Percentiles rank a stretch among this genome's conserved stretches.
These are phyloP conservation scores for Platyrinchus mystaceus DNA, from an alignment of 2,797 vertebrate species.

Conservation along the genomic window DNA sequence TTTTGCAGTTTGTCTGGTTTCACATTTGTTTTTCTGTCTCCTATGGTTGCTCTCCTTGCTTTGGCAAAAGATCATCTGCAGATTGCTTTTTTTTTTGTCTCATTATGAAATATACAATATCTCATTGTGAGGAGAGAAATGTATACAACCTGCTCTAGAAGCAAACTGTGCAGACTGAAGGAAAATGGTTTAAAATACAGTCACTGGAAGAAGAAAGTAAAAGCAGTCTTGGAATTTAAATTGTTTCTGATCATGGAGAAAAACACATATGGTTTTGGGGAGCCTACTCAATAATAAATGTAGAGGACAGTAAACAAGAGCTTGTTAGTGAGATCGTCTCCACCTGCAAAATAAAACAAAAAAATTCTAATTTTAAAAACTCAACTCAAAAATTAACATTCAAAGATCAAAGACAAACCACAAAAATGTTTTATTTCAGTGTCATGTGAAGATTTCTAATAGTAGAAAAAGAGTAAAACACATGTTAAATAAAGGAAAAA, in stretches of 20 bases:
- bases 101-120: background rate
- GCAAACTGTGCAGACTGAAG: background rate
- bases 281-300: background rate
- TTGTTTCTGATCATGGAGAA: background rate
- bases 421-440: background rate
- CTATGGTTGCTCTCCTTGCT: background rate
- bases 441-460: background rate
- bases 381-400: background rate
- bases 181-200: background rate
- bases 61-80: background rate
- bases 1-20: background rate
- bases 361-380: background rate
- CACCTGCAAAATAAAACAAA: background rate
- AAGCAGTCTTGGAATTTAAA: background rate
- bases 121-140: background rate
- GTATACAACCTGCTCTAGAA: background rate
- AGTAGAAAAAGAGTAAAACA: background rate
- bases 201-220: background rate
- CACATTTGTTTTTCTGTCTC: background rate
- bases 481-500: background rate
- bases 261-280: background rate
- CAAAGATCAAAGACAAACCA: background rate
- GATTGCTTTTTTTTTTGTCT: background rate
- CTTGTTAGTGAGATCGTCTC: background rate
- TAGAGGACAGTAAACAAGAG: background rate